Conservation (phyloP, 2,113 vertebrate species). For the Chaetodon trifascialis region DNA sequence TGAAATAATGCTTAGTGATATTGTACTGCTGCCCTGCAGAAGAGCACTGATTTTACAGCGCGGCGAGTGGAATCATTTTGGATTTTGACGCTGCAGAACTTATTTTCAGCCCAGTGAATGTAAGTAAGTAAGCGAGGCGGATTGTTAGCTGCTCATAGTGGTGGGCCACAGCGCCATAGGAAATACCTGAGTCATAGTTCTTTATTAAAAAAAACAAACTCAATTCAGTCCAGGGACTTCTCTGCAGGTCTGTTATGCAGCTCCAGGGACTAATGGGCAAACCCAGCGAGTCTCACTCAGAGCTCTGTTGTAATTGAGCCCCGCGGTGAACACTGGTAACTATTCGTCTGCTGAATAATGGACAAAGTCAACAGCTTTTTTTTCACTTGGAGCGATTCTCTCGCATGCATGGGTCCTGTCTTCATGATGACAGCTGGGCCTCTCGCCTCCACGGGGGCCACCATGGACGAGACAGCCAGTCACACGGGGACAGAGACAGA, state of each 20-base stretch:
- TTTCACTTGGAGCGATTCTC: conserved; percentile 59
- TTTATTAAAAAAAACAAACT: conserved; percentile 34
- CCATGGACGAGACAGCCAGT: conserved; percentile 15
- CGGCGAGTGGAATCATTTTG: not conserved
- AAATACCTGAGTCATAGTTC: conserved; percentile 16
- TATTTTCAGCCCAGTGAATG: not conserved
- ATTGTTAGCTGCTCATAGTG: not conserved
- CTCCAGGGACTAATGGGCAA: conserved; percentile 24
- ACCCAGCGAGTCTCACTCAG: conserved; percentile 7
- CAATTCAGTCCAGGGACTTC: conserved; percentile 8
- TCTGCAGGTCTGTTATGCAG: conserved; percentile 23
- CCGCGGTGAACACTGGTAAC: conserved; percentile 59
- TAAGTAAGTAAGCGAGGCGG: not conserved
- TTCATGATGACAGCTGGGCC: conserved; percentile 59
- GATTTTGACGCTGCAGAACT: not conserved
- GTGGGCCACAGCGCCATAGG: not conserved
- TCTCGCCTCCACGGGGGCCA: conserved; percentile 28
- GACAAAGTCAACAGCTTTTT: conserved; percentile 61
- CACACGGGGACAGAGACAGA: not conserved
- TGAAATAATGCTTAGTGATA: conserved; percentile 13
- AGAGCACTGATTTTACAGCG: conserved; percentile 20
- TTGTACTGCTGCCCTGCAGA: conserved; percentile 2
- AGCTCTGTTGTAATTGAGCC: conserved; percentile 63
- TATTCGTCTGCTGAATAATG: conserved; percentile 75
- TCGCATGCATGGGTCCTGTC: conserved; percentile 55